A percentile compares a stretch with the other conserved stretches of the same genome.
Conservation (phyloP, 2,113 vertebrate species). For the Manacus vitellinus region DNA sequence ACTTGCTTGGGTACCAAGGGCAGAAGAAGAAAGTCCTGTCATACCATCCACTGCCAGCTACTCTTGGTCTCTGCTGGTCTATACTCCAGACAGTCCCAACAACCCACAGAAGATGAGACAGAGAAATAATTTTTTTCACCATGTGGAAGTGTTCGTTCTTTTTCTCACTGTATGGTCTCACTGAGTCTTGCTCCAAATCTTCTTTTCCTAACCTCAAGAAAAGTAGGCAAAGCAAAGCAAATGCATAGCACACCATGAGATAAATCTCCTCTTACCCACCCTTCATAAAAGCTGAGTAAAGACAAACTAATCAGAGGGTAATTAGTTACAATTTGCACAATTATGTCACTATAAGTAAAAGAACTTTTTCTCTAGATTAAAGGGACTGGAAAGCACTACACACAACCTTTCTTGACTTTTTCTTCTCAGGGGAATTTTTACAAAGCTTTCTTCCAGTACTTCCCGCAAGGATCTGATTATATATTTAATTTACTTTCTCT, state of each 20-base stretch:
- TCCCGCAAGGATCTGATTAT: conserved; percentile 39
- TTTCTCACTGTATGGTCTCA: neutral
- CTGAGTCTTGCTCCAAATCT: neutral
- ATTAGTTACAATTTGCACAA: conserved; percentile 36
- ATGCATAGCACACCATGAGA: neutral
- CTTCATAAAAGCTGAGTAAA: neutral
- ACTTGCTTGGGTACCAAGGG: neutral
- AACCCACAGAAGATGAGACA: neutral
- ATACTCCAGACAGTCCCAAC: neutral
- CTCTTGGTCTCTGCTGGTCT: neutral
- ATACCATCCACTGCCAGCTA: neutral
- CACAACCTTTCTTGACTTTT: conserved; percentile 20
- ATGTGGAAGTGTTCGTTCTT: neutral
- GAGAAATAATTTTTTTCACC: neutral
- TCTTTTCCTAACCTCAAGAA: neutral
- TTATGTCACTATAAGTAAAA: conserved; percentile 25
- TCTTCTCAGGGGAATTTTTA: conserved; percentile 40
- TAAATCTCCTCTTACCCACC: neutral
- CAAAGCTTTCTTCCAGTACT: conserved; percentile 7
- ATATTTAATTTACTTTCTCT: conserved; percentile 43
- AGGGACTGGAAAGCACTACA: neutral
- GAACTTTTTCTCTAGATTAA: neutral
- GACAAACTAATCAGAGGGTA: neutral
- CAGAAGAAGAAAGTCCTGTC: neutral
- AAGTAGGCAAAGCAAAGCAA: neutral